phyloP scores from a whole-genome alignment of 2,888 invertebrate species.

The Ptychoptera albimana region DNA sequence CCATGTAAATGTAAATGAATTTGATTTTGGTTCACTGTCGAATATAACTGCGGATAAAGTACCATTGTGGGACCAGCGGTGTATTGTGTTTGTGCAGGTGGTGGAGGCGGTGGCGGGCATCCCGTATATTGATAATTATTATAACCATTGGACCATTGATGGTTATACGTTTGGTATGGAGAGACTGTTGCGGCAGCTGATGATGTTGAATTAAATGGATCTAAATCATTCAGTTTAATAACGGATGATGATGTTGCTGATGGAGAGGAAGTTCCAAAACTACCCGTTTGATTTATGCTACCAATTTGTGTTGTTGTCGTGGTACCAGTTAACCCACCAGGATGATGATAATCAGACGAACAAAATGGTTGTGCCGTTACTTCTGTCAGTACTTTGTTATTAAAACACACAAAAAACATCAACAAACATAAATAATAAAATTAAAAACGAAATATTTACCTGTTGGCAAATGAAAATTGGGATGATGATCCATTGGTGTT shows the following conservation, averaged over 20 bases:
- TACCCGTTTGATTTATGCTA: background rate
- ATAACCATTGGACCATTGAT: constrained; percentile 40
- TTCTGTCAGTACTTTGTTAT: constrained; percentile 17
- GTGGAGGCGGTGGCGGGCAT: constrained; percentile 39
- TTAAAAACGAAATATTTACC: constrained; percentile 26
- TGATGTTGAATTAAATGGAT: background rate
- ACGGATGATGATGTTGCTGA: constrained; percentile 19
- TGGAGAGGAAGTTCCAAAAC: constrained; percentile 17
- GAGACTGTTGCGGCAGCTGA: constrained; percentile 20
- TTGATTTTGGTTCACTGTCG: constrained; percentile 75
- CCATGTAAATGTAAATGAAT: constrained; percentile 68
- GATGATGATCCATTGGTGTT: constrained; percentile 24
- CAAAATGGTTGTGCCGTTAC: constrained; percentile 38
- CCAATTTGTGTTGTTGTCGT: background rate
- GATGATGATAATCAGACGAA: constrained; percentile 30
- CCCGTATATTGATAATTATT: constrained; percentile 52
- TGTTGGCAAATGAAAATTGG: constrained; percentile 42
- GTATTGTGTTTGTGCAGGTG: constrained; percentile 19
- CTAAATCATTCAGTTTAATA: constrained; percentile 10
- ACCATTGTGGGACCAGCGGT: constrained; percentile 46
- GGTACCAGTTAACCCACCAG: constrained; percentile 4
- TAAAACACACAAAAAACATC: too few relatives aligned
- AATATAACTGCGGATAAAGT: constrained; percentile 60
- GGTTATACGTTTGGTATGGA: constrained; percentile 23
- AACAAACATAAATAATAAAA: background rate